A percentile compares a stretch with the other conserved stretches of the same genome.
Evolutionary conservation across 2,113 vertebrate species (phyloP).

Genomic region (Ahaetulla prasina): DNA sequence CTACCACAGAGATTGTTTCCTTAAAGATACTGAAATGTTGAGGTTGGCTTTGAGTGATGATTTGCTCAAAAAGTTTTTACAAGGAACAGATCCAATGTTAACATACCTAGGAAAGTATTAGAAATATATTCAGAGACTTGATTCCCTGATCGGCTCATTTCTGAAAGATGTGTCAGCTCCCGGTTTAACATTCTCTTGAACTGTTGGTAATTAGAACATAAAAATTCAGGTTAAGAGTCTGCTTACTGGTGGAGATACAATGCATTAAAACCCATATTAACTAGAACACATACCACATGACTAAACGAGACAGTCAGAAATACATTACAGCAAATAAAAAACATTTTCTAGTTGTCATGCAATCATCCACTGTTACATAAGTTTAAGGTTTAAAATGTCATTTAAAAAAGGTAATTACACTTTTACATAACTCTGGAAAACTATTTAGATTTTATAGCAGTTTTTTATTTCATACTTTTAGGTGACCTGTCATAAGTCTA

Average conservation of each 20-base stretch:
- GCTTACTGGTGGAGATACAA: not conserved
- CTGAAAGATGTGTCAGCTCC: slow-evolving; percentile 95
- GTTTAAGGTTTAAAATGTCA: not conserved
- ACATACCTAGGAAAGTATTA: slow-evolving; percentile 96
- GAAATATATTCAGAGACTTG: slow-evolving; percentile 99
- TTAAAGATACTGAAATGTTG: not conserved
- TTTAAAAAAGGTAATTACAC: not conserved
- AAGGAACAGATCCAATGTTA: not conserved
- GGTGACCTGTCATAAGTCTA: slow-evolving; percentile 7
- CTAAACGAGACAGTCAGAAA: not conserved
- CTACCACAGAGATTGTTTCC: not conserved
- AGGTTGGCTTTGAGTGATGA: not conserved
- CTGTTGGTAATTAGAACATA: slow-evolving; percentile 64
- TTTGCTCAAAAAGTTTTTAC: not conserved
- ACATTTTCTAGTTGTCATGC: not conserved
- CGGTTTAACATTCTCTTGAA: slow-evolving; percentile 99
- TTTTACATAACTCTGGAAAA: not conserved
- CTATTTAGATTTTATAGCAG: not conserved
- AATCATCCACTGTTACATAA: not conserved
- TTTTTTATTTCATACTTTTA: not conserved
- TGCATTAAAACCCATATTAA: not conserved
- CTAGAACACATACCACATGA: not conserved
- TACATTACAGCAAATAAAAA: not conserved
- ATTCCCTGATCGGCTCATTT: slow-evolving; percentile 98
- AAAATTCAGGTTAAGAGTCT: slow-evolving; percentile 19